These are phyloP conservation scores for Strongylocentrotus purpuratus DNA, from an alignment of 35 echinoderm and acorn worm species.

Conservation along the genomic window DNA sequence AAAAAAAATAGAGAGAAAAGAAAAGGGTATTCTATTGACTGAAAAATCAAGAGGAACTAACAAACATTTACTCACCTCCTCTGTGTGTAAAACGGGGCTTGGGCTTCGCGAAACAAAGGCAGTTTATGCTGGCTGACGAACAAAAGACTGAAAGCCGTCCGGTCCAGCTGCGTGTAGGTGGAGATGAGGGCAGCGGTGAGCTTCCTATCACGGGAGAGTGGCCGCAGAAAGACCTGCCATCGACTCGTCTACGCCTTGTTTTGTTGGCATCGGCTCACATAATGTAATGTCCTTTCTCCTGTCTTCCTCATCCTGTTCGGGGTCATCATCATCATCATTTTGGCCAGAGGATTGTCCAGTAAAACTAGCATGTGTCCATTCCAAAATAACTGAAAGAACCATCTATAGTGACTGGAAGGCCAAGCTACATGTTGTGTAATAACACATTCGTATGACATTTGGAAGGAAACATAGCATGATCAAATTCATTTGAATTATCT, in stretches of 20 bases:
- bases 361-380: neutral
- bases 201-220: neutral
- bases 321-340: neutral
- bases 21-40: neutral
- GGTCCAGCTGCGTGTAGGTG: neutral
- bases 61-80: constrained; percentile 45
- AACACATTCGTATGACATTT: too few species aligned
- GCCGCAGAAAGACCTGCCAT: neutral
- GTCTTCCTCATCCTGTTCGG: neutral
- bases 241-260: neutral
- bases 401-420: too few species aligned
- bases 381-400: too few species aligned
- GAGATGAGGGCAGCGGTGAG: neutral
- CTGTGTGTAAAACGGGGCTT: neutral
- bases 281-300: neutral
- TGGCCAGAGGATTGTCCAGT: neutral
- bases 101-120: constrained; percentile 28
- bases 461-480: too few species aligned
- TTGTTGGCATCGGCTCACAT: neutral
- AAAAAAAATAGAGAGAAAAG: neutral
- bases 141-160: neutral
- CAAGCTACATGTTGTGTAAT: too few species aligned
- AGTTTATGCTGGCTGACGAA: neutral
- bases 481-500: too few species aligned
- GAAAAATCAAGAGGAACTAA: neutral